Conservation (phyloP, 2,888 invertebrate genomes). For the Sinopyrophorus schimmeli region DNA sequence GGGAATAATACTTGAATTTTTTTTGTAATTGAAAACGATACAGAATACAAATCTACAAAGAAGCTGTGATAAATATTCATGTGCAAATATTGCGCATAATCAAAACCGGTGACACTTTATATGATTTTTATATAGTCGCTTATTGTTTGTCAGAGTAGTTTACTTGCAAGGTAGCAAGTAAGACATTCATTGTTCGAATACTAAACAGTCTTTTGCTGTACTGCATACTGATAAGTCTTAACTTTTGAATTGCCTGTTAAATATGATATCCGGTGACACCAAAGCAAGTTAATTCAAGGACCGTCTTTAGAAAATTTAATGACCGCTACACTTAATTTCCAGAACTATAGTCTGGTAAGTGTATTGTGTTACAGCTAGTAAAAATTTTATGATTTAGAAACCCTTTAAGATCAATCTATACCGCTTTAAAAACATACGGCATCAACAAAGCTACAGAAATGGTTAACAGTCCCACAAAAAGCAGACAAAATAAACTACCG, state of each 20-base stretch:
- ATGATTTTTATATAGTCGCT: constrained; percentile 32
- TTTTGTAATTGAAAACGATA: too few relatives aligned
- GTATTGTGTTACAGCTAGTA: constrained; percentile 9
- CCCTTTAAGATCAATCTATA: too few relatives aligned
- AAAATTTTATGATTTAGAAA: too few relatives aligned
- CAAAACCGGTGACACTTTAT: constrained; percentile 25
- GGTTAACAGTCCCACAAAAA: too few relatives aligned
- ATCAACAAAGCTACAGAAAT: too few relatives aligned
- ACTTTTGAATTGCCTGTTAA: constrained; percentile 43
- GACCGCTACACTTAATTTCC: constrained; percentile 22
- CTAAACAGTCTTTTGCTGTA: constrained; percentile 38
- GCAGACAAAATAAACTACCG: too few relatives aligned
- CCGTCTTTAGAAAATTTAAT: constrained; percentile 30
- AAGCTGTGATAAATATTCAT: constrained; percentile 16
- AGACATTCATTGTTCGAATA: constrained; percentile 35
- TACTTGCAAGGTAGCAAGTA: constrained; percentile 35
- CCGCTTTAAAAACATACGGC: too few relatives aligned
- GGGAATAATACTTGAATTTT: too few relatives aligned
- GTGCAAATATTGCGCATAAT: constrained; percentile 3
- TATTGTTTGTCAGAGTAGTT: constrained; percentile 38
- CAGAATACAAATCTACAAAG: not conserved
- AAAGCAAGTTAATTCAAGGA: constrained; percentile 33
- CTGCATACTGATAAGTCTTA: constrained; percentile 40
- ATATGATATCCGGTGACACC: constrained; percentile 43
- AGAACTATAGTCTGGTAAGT: constrained; percentile 4